Conservation (phyloP, 2,888 invertebrate genomes). For the Clepsis dumicolana region DNA sequence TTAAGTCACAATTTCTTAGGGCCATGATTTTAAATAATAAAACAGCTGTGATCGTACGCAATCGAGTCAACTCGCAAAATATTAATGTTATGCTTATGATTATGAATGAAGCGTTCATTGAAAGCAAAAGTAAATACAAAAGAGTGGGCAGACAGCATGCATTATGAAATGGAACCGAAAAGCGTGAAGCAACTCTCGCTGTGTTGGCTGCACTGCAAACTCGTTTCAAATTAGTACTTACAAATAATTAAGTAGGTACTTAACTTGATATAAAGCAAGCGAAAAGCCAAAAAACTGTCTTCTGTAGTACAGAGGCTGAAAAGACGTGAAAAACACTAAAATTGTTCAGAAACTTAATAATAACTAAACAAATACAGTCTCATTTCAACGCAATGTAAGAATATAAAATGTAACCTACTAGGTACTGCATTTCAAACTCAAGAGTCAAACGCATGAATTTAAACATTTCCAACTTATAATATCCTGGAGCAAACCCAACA, state of each 20-base stretch:
- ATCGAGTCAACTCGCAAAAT: conserved; percentile 24
- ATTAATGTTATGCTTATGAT: conserved; percentile 16
- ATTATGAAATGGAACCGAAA: conserved; percentile 30
- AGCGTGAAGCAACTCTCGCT: conserved; percentile 23
- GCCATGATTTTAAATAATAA: neutral
- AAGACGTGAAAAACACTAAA: no score
- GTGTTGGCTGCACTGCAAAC: conserved; percentile 1
- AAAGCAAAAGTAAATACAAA: conserved; percentile 54
- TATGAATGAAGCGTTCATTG: conserved; percentile 57
- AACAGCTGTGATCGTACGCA: conserved; percentile 16
- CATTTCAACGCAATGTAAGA: no score
- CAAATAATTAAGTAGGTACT: neutral
- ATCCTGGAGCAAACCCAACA: neutral
- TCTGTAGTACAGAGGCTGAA: no score
- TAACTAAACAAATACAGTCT: no score
- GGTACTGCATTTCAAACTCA: neutral
- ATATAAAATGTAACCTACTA: no score
- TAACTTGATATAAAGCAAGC: neutral
- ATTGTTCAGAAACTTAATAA: no score
- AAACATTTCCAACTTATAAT: neutral
- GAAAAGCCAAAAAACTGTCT: neutral
- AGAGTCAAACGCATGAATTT: neutral
- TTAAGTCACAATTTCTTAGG: neutral
- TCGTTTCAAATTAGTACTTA: neutral
- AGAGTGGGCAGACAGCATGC: conserved; percentile 34